Conservation (phyloP, 2,113 vertebrate species). For the Pica pica region DNA sequence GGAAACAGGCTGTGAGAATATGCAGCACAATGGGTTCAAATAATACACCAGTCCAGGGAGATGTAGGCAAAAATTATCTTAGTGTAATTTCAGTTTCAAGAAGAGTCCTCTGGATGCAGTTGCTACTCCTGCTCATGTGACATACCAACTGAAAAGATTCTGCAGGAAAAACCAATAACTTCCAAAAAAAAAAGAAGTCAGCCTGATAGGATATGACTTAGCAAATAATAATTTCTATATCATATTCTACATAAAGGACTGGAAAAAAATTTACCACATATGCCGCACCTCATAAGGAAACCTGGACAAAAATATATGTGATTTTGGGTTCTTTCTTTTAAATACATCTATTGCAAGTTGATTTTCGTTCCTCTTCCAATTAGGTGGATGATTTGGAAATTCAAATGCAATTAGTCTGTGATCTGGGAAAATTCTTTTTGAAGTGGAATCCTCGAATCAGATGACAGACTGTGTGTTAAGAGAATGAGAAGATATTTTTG, state of each 20-base stretch:
- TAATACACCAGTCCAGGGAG: background rate
- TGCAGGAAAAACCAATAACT: background rate
- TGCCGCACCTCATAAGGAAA: background rate
- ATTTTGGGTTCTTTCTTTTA: background rate
- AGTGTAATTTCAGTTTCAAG: background rate
- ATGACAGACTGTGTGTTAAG: background rate
- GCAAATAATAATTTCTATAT: background rate
- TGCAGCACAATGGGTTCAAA: rapidly evolving
- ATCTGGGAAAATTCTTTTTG: background rate
- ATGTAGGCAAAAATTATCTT: background rate
- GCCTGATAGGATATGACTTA: background rate
- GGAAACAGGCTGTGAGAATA: background rate
- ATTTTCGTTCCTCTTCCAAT: background rate
- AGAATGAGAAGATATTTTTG: background rate
- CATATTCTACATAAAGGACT: background rate
- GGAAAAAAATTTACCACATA: background rate
- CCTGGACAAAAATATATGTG: background rate
- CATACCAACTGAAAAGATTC: background rate
- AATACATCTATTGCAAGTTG: background rate
- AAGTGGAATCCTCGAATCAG: background rate
- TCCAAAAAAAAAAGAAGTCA: background rate
- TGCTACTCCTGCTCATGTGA: background rate
- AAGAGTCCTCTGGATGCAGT: background rate
- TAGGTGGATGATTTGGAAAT: background rate
- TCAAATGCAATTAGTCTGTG: background rate